Evolutionary conservation across 2,888 invertebrate species (phyloP).

Genomic region (Nomada flava): DNA sequence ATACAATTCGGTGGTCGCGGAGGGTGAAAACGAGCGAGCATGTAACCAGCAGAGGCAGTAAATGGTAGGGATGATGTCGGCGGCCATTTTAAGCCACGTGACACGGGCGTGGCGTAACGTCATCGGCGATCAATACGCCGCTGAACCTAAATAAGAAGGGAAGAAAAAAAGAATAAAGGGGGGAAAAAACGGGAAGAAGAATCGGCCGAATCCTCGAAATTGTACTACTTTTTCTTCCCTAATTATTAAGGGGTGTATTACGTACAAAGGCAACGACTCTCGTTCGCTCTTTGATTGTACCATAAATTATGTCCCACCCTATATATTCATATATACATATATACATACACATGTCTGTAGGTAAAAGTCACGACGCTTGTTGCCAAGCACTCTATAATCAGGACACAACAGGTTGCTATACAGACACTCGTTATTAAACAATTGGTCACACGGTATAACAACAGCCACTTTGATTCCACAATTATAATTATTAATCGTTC

Average conservation of each 20-base stretch:
- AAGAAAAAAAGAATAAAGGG: conserved; percentile 22
- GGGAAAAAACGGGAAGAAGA: conserved; percentile 37
- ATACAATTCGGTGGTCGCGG: conserved; percentile 10
- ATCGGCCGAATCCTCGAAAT: conserved; percentile 19
- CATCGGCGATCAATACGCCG: conserved; percentile 82
- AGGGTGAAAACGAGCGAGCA: conserved; percentile 37
- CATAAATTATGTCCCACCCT: neutral
- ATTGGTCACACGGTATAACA: conserved; percentile 9
- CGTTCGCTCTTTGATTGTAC: neutral
- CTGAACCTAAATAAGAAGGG: conserved; percentile 64
- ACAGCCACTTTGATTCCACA: neutral
- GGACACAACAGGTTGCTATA: conserved; percentile 31
- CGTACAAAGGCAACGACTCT: too few species aligned
- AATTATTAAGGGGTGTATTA: too few species aligned
- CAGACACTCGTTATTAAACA: conserved; percentile 21
- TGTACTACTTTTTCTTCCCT: neutral
- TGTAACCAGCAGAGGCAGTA: conserved; percentile 15
- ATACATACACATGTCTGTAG: neutral
- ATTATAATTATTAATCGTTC: conserved; percentile 1
- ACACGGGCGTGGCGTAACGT: conserved; percentile 83
- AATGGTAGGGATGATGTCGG: conserved; percentile 42
- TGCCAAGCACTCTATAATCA: conserved; percentile 33
- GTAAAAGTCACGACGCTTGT: conserved; percentile 12
- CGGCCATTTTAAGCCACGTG: conserved; percentile 82
- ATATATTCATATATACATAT: neutral